Percentiles rank a stretch among this genome's conserved stretches.
phyloP scores from a whole-genome alignment of 1,140 invertebrate genomes.

The Monochamus saltuarius region DNA sequence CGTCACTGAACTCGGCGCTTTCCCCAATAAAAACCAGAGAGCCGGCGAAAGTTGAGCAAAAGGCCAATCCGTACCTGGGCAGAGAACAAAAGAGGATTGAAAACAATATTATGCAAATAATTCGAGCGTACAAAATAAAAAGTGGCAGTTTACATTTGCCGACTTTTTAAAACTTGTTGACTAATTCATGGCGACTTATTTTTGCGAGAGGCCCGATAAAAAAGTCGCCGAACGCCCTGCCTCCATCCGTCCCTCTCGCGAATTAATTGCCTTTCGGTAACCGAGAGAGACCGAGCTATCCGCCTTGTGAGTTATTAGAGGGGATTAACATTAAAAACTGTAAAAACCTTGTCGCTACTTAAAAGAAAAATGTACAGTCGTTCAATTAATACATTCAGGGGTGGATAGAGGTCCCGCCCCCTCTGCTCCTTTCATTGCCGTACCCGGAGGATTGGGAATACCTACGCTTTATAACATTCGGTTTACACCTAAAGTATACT shows the following conservation, averaged over 20 bases:
- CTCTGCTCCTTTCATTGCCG: not conserved
- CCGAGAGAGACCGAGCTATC: constrained; percentile 18
- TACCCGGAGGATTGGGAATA: no score
- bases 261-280: constrained; percentile 19
- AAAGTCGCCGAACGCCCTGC: constrained; percentile 1
- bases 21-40: not conserved
- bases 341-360: constrained; percentile 42
- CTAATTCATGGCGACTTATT: constrained; percentile 48
- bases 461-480: no score
- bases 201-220: constrained; percentile 11
- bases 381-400: constrained; percentile 48
- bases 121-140: constrained; percentile 45
- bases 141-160: constrained; percentile 49
- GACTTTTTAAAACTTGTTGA: constrained; percentile 47
- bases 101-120: constrained; percentile 49
- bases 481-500: no score
- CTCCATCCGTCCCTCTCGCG: constrained; percentile 4
- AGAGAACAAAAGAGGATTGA: constrained; percentile 22
- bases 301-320: constrained; percentile 34
- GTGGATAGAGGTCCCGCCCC: constrained; percentile 6
- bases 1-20: not conserved
- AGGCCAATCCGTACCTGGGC: constrained; percentile 16
- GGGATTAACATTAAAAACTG: constrained; percentile 39
- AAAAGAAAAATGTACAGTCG: constrained; percentile 44
- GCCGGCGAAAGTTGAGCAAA: not conserved